phyloP scores from a whole-genome alignment of 2,113 vertebrate species.

The Pseudopipra pipra region DNA sequence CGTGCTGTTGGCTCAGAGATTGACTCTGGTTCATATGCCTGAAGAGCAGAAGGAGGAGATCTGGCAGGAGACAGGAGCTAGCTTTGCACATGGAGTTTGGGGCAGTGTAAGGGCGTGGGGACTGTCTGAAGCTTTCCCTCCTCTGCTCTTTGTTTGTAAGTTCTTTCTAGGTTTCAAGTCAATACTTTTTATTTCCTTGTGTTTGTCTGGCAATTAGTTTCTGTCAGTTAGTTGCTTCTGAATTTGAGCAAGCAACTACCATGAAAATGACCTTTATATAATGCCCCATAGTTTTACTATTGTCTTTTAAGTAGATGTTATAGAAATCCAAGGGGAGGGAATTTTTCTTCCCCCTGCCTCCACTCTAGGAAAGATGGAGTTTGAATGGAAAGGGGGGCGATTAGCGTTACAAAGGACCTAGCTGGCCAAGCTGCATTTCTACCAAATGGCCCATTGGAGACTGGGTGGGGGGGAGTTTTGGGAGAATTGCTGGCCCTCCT shows the following conservation, averaged over 20 bases:
- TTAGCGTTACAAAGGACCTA: no score
- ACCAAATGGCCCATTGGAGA: no score
- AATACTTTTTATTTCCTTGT: background rate
- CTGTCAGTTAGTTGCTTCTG: background rate
- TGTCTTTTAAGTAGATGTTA: background rate
- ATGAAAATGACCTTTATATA: background rate
- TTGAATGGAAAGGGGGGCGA: no score
- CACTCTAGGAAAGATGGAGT: no score
- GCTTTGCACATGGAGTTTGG: rapidly evolving
- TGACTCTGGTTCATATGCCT: background rate
- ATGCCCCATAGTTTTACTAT: background rate
- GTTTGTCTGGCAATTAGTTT: background rate
- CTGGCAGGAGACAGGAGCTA: background rate
- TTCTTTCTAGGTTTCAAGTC: background rate
- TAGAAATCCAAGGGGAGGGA: no score
- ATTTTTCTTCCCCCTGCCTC: no score
- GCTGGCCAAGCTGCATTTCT: no score
- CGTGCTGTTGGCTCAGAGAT: background rate
- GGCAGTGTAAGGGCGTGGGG: background rate
- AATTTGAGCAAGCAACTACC: background rate
- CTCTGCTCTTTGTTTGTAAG: background rate
- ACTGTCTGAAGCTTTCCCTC: background rate
- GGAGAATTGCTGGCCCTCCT: no score
- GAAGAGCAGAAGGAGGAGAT: background rate
- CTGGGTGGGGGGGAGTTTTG: no score